phyloP scores from a whole-genome alignment of 2,888 invertebrate genomes.

The Rotaria magnacalcarata region DNA sequence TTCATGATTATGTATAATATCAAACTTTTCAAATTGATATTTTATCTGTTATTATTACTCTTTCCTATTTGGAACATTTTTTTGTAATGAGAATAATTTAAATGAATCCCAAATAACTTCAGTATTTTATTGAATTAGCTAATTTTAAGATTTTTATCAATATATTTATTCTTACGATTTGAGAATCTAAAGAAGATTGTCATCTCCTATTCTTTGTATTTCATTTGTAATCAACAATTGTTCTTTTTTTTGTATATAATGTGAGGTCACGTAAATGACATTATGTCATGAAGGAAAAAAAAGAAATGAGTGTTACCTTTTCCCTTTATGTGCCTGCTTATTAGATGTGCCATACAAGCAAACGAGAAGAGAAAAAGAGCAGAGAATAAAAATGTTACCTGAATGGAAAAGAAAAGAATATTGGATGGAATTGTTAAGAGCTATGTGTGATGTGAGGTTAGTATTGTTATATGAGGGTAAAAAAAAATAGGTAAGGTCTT shows the following conservation, averaged over 20 bases:
- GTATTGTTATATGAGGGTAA: background rate
- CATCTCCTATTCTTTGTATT: background rate
- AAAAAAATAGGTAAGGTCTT: background rate
- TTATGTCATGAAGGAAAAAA: background rate
- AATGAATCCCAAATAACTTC: background rate
- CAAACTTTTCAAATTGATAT: background rate
- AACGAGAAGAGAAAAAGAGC: background rate
- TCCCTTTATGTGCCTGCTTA: background rate
- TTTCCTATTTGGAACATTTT: background rate
- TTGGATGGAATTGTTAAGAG: background rate
- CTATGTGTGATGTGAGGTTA: background rate
- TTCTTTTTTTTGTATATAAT: background rate
- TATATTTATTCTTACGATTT: background rate
- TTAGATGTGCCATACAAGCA: background rate
- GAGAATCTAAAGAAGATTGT: background rate
- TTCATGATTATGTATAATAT: background rate
- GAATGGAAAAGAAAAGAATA: background rate
- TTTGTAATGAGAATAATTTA: background rate
- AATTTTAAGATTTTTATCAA: background rate
- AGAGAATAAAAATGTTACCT: background rate
- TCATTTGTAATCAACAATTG: background rate
- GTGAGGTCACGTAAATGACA: background rate
- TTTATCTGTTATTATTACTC: background rate
- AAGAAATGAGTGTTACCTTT: background rate
- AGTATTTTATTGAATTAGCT: background rate